Base-by-base conservation (phyloP, 2,113 vertebrate species). In the Grammomys dolichurus region DNA sequence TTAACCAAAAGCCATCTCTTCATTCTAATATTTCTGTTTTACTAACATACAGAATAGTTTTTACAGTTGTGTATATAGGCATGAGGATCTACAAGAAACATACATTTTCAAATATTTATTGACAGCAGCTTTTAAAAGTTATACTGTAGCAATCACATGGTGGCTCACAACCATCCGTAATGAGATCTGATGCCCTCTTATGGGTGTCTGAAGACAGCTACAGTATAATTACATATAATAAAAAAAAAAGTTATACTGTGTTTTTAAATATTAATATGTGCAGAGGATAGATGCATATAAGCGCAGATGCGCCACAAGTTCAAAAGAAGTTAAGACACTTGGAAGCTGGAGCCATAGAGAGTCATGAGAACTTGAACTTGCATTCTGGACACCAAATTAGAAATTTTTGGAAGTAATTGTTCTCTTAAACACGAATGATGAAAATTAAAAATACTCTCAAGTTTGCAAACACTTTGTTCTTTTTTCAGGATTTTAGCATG, bases 1-100 rank as follows among this genome's bases (percentile, higher is more conserved):
- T 76, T 46, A 76, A 26, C 10, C 73, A 46, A 22, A 40, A 77
- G 24, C 5, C 3, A 48, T 77, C 26, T 77, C 6, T 77, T 28
- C 1, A 31, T 31, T 7, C 3, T 0, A 28, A 46, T 77, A 14
- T 51, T 31, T 77, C 46, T 48, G 13, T 31, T 98, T 99, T 98
- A 98, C 99, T 98, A 99, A 99, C 98, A 98, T 98, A 99, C 98
- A 98, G 98, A 99, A 98, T 98, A 98, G 97, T 99, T 99, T 99
- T 99, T 98, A 98, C 99, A 99, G 98, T 99, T 98, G 98, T 99
- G 98, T 99, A 98, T 99, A 99, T 99, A 99, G 99, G 98, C 98
- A 12, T 46, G 22, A 77, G 98, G 98, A 98, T 99, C 98, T 98
- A 99, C 98, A 99, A 98, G 98, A 99, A 99, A 98, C 98, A 98